These are phyloP conservation scores for Eutolmus rufibarbis DNA, from an alignment of 2,888 invertebrate genomes.

Conservation along the genomic window DNA sequence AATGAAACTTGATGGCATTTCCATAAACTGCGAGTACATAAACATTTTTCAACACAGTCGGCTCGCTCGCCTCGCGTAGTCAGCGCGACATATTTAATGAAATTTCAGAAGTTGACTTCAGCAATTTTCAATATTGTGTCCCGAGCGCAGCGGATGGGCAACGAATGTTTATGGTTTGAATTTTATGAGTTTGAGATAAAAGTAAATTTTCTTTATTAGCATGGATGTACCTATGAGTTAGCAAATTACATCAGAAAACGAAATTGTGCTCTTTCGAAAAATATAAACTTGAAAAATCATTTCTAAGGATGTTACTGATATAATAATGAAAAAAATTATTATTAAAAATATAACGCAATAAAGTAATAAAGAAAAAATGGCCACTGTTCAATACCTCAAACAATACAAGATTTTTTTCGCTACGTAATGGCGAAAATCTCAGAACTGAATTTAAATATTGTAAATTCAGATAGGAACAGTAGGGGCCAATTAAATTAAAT, in stretches of 20 bases:
- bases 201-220: neutral
- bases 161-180: neutral
- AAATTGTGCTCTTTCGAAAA: neutral
- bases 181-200: neutral
- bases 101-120: neutral
- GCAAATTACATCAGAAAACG: neutral
- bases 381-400: too few relatives aligned
- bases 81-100: neutral
- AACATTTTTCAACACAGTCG: neutral
- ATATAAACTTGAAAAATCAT: neutral
- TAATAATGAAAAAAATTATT: neutral
- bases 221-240: neutral
- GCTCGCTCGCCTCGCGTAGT: neutral
- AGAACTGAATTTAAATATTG: too few relatives aligned
- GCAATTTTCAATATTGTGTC: neutral
- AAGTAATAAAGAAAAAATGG: too few relatives aligned
- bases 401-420: too few relatives aligned
- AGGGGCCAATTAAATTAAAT: too few relatives aligned
- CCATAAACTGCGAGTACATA: neutral
- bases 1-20: conserved; percentile 7
- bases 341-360: neutral
- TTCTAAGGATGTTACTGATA: neutral
- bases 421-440: too few relatives aligned
- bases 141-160: neutral
- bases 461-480: too few relatives aligned